phyloP scores from a whole-genome alignment of 2,113 vertebrate species.

The Petrocephalus microphthalmus region DNA sequence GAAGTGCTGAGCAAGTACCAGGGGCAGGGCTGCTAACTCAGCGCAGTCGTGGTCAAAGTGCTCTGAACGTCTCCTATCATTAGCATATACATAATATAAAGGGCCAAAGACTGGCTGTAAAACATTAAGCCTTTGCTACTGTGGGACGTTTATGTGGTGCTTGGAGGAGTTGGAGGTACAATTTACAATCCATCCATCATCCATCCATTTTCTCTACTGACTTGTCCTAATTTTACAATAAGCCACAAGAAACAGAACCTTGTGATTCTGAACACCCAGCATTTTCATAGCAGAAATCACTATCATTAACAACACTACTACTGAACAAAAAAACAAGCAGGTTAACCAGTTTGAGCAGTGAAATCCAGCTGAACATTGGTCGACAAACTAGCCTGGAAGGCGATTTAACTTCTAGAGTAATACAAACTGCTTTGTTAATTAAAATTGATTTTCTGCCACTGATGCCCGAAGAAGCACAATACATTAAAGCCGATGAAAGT shows the following conservation, averaged over 20 bases:
- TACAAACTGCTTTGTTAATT: neutral
- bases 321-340: neutral
- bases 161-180: neutral
- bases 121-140: too few species aligned
- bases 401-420: neutral
- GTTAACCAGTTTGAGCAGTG: neutral
- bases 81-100: neutral
- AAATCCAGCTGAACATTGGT: neutral
- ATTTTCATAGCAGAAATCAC: neutral
- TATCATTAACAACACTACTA: neutral
- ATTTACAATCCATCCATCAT: neutral
- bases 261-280: neutral
- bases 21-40: neutral
- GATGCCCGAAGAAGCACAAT: neutral
- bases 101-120: too few species aligned
- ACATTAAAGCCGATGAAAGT: neutral
- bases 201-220: neutral
- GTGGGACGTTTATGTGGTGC: too few species aligned
- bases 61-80: neutral
- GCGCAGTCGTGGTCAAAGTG: neutral
- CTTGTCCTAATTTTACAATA: neutral
- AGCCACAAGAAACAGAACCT: neutral
- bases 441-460: neutral
- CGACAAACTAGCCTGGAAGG: neutral
- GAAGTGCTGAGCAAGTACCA: neutral